Percentiles rank a stretch among this genome's conserved stretches.
These are phyloP conservation scores for Panagrolaimus sp. DNA, from an alignment of 1,140 invertebrate genomes.

Conservation along the genomic window DNA sequence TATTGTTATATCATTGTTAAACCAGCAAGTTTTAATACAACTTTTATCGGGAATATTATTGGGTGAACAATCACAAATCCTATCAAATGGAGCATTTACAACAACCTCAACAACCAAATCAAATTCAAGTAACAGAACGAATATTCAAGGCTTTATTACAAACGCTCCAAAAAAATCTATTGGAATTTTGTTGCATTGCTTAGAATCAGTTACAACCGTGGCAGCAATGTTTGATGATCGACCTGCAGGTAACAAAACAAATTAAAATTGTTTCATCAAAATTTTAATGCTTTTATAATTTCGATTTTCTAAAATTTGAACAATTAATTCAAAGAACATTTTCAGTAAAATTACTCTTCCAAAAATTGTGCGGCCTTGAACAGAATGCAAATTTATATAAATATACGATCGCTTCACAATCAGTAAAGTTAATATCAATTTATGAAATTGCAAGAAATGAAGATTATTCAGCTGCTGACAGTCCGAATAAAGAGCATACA, in stretches of 20 bases:
- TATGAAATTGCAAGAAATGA: neutral
- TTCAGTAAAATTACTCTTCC: neutral
- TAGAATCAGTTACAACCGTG: neutral
- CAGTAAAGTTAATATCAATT: neutral
- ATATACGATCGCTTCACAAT: neutral
- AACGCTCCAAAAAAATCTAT: neutral
- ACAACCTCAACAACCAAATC: neutral
- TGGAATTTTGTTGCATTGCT: neutral
- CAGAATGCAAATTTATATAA: neutral
- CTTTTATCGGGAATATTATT: neutral
- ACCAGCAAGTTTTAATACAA: neutral
- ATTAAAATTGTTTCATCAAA: no score
- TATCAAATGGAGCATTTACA: neutral
- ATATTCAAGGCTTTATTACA: no score
- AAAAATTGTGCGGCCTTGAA: constrained; percentile 6
- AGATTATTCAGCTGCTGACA: neutral
- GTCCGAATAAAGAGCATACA: neutral
- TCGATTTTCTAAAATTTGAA: no score
- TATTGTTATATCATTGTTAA: neutral
- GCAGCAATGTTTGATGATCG: neutral
- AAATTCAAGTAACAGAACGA: neutral
- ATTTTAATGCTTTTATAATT: no score
- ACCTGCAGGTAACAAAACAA: neutral
- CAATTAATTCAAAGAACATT: no score
- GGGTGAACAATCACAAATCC: neutral